These are phyloP conservation scores for Leptatherina wallacei DNA, from an alignment of 2,797 vertebrate genomes.

Conservation along the genomic window DNA sequence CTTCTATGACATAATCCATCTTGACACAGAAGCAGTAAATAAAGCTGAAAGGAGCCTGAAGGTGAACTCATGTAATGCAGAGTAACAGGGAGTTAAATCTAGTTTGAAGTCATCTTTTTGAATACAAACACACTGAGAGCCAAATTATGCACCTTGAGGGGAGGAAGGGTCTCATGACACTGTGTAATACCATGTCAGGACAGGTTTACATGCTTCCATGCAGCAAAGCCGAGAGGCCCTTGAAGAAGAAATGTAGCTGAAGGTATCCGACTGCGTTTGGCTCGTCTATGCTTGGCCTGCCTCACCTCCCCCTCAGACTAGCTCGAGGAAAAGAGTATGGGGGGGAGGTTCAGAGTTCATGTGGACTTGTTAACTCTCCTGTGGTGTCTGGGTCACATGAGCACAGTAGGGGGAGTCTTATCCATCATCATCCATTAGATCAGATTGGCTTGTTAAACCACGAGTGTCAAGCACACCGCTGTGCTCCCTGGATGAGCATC, in stretches of 20 bases:
- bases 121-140: neutral
- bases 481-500: slow-evolving; percentile 11
- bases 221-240: slow-evolving; percentile 14
- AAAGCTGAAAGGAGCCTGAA: slow-evolving; percentile 6
- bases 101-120: neutral
- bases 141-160: neutral
- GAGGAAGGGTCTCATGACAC: neutral
- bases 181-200: neutral
- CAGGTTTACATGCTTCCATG: slow-evolving; percentile 17
- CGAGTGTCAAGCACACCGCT: slow-evolving; percentile 26
- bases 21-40: neutral
- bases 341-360: slow-evolving; percentile 57
- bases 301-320: slow-evolving; percentile 24
- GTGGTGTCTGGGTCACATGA: slow-evolving; percentile 66
- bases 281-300: slow-evolving; percentile 19
- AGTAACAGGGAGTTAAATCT: neutral
- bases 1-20: neutral
- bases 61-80: neutral
- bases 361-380: slow-evolving; percentile 56
- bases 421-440: slow-evolving; percentile 71
- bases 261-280: slow-evolving; percentile 57
- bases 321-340: slow-evolving; percentile 23
- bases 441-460: slow-evolving; percentile 38
- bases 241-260: slow-evolving; percentile 43
- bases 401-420: slow-evolving; percentile 43